These are phyloP conservation scores for Standfussiana lucernea DNA, from an alignment of 2,888 invertebrate genomes.

Conservation along the genomic window DNA sequence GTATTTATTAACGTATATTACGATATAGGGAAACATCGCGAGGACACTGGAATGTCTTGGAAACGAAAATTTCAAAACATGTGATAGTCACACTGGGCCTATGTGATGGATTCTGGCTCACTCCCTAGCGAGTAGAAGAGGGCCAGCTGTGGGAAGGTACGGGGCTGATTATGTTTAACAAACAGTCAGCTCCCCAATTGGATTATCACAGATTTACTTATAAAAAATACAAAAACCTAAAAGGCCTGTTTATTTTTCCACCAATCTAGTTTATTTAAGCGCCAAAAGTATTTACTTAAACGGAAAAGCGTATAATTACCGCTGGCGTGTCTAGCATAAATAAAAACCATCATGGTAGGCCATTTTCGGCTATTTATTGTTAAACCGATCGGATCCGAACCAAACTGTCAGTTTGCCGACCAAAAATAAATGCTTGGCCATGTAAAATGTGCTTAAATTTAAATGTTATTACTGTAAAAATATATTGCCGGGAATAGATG, in stretches of 20 bases:
- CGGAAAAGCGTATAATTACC: constrained; percentile 55
- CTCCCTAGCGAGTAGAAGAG: no score
- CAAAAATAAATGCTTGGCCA: constrained; percentile 62
- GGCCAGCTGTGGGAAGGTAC: background rate
- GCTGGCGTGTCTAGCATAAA: constrained; percentile 58
- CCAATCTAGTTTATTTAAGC: constrained; percentile 42
- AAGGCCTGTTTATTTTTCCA: background rate
- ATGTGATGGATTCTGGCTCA: background rate
- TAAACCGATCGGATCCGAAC: constrained; percentile 48
- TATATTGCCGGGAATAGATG: constrained; percentile 17
- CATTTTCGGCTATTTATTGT: constrained; percentile 64
- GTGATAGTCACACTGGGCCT: background rate
- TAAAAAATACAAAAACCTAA: constrained; percentile 8
- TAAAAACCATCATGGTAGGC: constrained; percentile 59
- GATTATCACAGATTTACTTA: background rate
- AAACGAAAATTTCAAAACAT: background rate
- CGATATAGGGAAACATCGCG: background rate
- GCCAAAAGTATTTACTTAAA: constrained; percentile 49
- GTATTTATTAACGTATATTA: background rate
- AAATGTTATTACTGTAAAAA: constrained; percentile 37
- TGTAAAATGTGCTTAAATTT: constrained; percentile 56
- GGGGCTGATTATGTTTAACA: background rate
- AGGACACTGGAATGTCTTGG: background rate
- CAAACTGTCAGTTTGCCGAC: constrained; percentile 66
- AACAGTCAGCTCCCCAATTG: background rate